Percentiles rank a stretch among this genome's conserved stretches.
These are phyloP conservation scores for Arctia plantaginis DNA, from an alignment of 2,888 invertebrate species.

Conservation along the genomic window DNA sequence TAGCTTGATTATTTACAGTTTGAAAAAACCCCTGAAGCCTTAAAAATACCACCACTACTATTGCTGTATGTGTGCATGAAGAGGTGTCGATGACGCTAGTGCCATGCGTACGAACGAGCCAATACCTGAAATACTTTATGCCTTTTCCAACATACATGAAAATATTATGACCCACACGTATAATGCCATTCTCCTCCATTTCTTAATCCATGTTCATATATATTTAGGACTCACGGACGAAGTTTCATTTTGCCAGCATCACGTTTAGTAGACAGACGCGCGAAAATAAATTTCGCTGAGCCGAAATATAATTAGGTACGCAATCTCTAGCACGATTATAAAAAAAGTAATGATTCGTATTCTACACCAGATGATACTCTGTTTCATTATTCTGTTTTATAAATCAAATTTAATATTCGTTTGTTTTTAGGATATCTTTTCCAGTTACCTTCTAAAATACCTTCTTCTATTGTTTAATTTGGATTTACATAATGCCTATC, in stretches of 20 bases:
- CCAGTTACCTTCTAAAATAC: not conserved
- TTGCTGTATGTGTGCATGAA: too few relatives aligned
- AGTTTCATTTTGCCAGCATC: constrained; percentile 11
- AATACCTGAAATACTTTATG: not conserved
- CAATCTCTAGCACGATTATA: constrained; percentile 31
- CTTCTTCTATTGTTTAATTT: not conserved
- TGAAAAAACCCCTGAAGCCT: too few relatives aligned
- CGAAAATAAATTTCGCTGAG: constrained; percentile 42
- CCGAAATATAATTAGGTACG: constrained; percentile 41
- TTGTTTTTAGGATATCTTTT: constrained; percentile 3
- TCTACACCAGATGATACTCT: constrained; percentile 10
- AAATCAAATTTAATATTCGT: constrained; percentile 7
- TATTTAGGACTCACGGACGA: not conserved
- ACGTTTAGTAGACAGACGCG: constrained; percentile 22
- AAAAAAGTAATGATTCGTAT: constrained; percentile 5
- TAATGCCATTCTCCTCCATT: not conserved
- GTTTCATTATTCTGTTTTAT: constrained; percentile 18
- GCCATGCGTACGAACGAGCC: too few relatives aligned
- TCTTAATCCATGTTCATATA: not conserved
- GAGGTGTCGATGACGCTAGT: too few relatives aligned
- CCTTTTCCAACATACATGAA: not conserved
- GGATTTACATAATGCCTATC: not conserved
- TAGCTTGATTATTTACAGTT: too few relatives aligned
- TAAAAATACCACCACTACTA: too few relatives aligned
- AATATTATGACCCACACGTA: not conserved